Evolutionary conservation across 2,113 vertebrate species (phyloP).

Genomic region (Boleophthalmus pectinirostris): DNA sequence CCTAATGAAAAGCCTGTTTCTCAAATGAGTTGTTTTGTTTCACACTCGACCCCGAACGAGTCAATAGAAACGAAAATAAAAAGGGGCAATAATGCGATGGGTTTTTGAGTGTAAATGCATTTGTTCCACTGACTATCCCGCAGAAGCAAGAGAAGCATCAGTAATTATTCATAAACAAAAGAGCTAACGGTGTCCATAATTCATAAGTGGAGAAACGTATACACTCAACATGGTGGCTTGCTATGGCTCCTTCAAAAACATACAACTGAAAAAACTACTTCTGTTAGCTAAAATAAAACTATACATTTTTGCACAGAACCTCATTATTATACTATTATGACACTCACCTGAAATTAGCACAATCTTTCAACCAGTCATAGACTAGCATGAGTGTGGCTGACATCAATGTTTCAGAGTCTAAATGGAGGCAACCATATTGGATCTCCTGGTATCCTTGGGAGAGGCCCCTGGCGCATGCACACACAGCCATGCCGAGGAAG

Average conservation of each 20-base stretch:
- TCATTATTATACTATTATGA: constrained; percentile 4
- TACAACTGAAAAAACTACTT: not conserved
- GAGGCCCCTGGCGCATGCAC: constrained; percentile 40
- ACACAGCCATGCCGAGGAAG: constrained; percentile 6
- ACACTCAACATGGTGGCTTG: constrained; percentile 51
- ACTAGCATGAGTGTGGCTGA: constrained; percentile 18
- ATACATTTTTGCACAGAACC: not conserved
- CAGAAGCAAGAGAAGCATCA: constrained; percentile 57
- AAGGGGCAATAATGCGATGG: constrained; percentile 61
- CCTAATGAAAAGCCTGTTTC: constrained; percentile 72
- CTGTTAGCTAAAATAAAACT: not conserved
- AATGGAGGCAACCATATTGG: constrained; percentile 63
- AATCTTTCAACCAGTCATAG: not conserved
- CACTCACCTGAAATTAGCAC: constrained; percentile 18
- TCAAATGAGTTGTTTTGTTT: constrained; percentile 71
- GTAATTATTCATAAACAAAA: constrained; percentile 78
- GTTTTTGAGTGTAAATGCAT: constrained; percentile 66
- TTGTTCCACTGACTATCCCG: constrained; percentile 67
- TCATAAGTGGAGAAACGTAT: constrained; percentile 72
- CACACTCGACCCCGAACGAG: constrained; percentile 59
- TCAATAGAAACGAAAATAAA: constrained; percentile 60
- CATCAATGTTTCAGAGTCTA: constrained; percentile 64
- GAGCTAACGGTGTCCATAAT: constrained; percentile 74
- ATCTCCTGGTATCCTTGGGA: constrained; percentile 52
- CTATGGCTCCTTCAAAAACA: constrained; percentile 27